phyloP scores from a whole-genome alignment of 2,113 vertebrate genomes.

The Silurus glanis region DNA sequence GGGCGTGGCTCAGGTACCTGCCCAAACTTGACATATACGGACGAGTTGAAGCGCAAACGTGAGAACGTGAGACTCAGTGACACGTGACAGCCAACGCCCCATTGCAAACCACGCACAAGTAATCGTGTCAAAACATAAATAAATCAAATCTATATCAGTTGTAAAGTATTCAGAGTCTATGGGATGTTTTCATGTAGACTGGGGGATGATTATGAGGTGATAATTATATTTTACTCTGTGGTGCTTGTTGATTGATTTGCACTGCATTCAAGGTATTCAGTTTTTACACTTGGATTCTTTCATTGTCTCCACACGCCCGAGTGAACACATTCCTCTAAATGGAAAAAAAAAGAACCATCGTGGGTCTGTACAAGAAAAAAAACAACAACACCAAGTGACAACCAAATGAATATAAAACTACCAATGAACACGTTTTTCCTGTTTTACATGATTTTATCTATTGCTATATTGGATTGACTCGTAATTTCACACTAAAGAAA shows the following conservation, averaged over 20 bases:
- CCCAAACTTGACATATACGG: slow-evolving; percentile 61
- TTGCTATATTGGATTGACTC: neutral
- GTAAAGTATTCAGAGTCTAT: too few species aligned
- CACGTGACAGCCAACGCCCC: neutral
- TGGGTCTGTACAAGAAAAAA: neutral
- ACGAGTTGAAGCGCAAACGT: neutral
- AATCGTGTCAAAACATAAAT: neutral
- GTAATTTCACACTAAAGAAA: neutral
- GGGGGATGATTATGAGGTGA: too few species aligned
- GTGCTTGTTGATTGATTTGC: neutral
- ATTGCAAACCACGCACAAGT: too few species aligned
- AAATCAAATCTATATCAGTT: too few species aligned
- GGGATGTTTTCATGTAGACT: too few species aligned
- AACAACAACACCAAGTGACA: neutral
- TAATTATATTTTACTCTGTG: neutral
- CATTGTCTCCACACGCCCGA: slow-evolving; percentile 67
- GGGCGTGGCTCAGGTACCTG: slow-evolving; percentile 70
- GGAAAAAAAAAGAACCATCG: neutral
- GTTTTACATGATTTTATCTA: neutral
- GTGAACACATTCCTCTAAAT: slow-evolving; percentile 59
- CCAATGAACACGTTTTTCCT: neutral
- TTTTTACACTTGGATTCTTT: slow-evolving; percentile 37
- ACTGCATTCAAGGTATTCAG: neutral
- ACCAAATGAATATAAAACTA: neutral
- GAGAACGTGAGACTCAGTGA: neutral